Conservation (phyloP, 2,888 invertebrate genomes). For the Phania funesta region DNA sequence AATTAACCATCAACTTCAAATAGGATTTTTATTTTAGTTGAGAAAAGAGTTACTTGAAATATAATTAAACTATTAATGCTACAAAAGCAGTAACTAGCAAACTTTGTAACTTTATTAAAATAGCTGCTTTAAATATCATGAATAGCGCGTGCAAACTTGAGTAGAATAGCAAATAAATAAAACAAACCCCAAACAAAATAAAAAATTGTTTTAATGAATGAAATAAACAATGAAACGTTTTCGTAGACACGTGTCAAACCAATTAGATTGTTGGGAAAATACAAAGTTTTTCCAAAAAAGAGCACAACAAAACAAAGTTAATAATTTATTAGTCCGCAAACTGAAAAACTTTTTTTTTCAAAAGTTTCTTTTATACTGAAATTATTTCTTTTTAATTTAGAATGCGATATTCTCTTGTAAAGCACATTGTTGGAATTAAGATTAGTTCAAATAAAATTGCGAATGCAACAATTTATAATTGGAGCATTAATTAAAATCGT, state of each 20-base stretch:
- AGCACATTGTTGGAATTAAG: too few relatives aligned
- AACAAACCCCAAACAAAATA: neutral
- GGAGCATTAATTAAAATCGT: too few relatives aligned
- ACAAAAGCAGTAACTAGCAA: neutral
- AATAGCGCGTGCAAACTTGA: too few relatives aligned
- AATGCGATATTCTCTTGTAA: too few relatives aligned
- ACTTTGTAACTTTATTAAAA: neutral
- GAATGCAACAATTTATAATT: too few relatives aligned
- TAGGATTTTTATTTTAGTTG: neutral
- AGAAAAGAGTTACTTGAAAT: neutral
- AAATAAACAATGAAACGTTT: neutral
- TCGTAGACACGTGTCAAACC: slow-evolving; percentile 35
- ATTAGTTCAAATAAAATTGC: too few relatives aligned
- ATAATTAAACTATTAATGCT: neutral
- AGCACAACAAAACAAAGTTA: neutral
- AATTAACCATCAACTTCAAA: neutral
- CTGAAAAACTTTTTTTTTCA: too few relatives aligned
- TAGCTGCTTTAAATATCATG: neutral
- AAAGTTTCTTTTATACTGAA: too few relatives aligned
- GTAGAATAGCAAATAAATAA: neutral
- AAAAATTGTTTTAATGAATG: neutral
- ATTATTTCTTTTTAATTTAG: too few relatives aligned
- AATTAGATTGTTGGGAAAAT: slow-evolving; percentile 20
- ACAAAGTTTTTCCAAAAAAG: neutral
- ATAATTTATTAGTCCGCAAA: too few relatives aligned